phyloP scores from a whole-genome alignment of 2,888 invertebrate genomes.

The Petrophora chlorosata region DNA sequence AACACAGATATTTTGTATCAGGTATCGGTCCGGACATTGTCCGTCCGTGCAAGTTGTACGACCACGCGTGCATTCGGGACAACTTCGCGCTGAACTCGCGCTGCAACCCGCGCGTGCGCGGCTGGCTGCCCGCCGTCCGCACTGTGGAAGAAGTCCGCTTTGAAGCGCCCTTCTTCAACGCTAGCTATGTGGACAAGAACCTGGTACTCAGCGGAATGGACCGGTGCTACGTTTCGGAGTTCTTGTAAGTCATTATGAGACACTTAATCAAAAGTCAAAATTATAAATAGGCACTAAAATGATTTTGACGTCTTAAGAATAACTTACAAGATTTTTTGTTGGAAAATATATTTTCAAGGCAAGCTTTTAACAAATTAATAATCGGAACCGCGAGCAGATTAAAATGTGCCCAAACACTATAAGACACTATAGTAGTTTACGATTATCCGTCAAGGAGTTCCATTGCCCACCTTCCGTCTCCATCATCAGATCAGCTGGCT shows the following conservation, averaged over 20 bases:
- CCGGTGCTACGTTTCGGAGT: conserved; percentile 59
- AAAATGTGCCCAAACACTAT: too few species aligned
- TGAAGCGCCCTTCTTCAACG: conserved; percentile 63
- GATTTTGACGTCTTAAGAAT: too few species aligned
- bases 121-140: conserved; percentile 45
- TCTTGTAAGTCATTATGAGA: conserved; percentile 64
- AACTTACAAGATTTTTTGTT: too few species aligned
- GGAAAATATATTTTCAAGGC: too few species aligned
- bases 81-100: conserved; percentile 57
- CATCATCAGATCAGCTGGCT: too few species aligned
- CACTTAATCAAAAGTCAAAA: neutral
- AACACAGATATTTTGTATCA: too few species aligned
- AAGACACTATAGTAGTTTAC: too few species aligned
- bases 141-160: conserved; percentile 42
- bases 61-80: conserved; percentile 53
- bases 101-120: conserved; percentile 47
- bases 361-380: too few species aligned
- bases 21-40: conserved; percentile 34
- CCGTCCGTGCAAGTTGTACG: conserved; percentile 50
- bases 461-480: too few species aligned
- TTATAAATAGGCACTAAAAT: too few species aligned
- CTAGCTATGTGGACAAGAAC: conserved; percentile 55
- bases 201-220: conserved; percentile 56
- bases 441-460: too few species aligned
- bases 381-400: too few species aligned